A percentile compares a stretch with the other conserved stretches of the same genome.
Evolutionary conservation across 2,113 vertebrate species (phyloP).

Genomic region (Acinonyx jubatus): DNA sequence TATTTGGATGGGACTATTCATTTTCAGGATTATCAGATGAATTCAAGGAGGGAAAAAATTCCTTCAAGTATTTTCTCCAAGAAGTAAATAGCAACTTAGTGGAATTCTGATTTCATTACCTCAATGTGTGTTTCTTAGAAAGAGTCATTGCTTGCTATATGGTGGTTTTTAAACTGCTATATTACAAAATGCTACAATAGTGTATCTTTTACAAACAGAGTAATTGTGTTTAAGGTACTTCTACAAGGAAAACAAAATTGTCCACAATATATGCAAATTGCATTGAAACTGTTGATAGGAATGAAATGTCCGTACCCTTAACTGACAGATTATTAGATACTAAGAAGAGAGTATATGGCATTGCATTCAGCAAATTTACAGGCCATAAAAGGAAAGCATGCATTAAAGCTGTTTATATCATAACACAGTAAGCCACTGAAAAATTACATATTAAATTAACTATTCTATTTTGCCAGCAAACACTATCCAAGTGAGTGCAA

Average conservation of each 20-base stretch:
- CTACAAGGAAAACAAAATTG: constrained; percentile 57
- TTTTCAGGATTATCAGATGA: constrained; percentile 12
- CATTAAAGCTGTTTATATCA: constrained; percentile 33
- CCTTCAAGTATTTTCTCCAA: background rate
- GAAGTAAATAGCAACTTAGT: background rate
- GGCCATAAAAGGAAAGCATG: constrained; percentile 16
- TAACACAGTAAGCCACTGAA: background rate
- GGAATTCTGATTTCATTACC: constrained; percentile 24
- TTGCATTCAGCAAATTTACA: constrained; percentile 26
- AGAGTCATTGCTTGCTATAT: background rate
- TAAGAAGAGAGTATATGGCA: constrained; percentile 55
- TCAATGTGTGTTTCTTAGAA: constrained; percentile 38
- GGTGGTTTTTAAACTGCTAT: constrained; percentile 29
- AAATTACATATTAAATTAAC: constrained; percentile 35
- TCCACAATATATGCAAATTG: constrained; percentile 61
- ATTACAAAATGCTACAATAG: background rate
- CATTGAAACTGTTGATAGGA: constrained; percentile 68
- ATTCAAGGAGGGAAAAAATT: background rate
- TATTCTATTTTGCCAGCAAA: constrained; percentile 46
- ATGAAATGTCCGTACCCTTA: constrained; percentile 55
- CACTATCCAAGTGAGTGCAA: background rate
- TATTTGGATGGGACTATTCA: background rate
- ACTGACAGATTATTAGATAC: constrained; percentile 64
- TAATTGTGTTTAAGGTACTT: constrained; percentile 36
- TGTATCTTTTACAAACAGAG: constrained; percentile 31